Percentiles rank a stretch among this genome's conserved stretches.
phyloP scores from a whole-genome alignment of 2,888 invertebrate genomes.

The Agonum fuliginosum region DNA sequence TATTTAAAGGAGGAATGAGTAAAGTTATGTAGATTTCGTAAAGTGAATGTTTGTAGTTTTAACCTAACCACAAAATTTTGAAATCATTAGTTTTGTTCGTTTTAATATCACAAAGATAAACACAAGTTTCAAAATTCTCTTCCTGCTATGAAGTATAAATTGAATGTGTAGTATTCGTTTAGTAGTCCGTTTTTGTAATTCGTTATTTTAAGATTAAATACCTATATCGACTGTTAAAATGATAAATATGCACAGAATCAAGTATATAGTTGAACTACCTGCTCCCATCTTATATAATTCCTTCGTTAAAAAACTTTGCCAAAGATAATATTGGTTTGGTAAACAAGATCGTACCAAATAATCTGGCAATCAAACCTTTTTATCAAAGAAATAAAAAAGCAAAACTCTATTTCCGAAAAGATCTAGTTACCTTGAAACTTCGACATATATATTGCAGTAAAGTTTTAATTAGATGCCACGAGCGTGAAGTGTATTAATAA shows the following conservation, averaged over 20 bases:
- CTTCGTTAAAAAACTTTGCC: constrained; percentile 11
- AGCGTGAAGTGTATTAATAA: neutral
- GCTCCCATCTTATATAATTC: neutral
- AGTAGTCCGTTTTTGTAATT: too few relatives aligned
- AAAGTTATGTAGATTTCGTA: constrained; percentile 12
- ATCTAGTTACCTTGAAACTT: constrained; percentile 13
- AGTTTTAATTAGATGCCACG: neutral
- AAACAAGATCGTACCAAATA: neutral
- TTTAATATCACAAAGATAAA: constrained; percentile 7
- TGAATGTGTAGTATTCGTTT: neutral
- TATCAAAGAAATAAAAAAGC: constrained; percentile 4
- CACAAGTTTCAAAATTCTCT: neutral
- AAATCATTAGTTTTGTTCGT: neutral
- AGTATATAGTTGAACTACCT: constrained; percentile 15
- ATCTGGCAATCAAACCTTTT: constrained; percentile 8
- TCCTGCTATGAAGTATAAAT: neutral
- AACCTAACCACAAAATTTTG: constrained; percentile 20
- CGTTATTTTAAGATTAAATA: too few relatives aligned
- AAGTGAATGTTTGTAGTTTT: constrained; percentile 6
- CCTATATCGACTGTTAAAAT: neutral
- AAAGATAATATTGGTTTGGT: constrained; percentile 28
- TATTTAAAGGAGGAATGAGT: constrained; percentile 29
- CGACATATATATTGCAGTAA: neutral
- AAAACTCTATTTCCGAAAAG: neutral
- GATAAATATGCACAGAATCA: neutral